Evolutionary conservation across 2,113 vertebrate species (phyloP), one percentile per base, ranked within the genome.

Genomic region (Galbula dea): DNA sequence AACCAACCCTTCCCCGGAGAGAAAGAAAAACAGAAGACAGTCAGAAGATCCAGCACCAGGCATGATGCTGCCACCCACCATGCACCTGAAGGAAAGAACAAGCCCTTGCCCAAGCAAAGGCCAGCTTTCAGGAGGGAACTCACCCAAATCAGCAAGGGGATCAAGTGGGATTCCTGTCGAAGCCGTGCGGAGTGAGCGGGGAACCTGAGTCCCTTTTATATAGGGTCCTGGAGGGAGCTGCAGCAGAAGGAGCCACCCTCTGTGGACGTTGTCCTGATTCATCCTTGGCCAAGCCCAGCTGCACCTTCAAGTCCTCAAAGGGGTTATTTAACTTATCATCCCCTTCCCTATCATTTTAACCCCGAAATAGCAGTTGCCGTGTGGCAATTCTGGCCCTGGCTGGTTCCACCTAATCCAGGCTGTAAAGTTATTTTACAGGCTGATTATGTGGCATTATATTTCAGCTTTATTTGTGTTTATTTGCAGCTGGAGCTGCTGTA

Each of bases 211-310:
- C 10, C 20, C 90, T 94, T 98, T 97, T 98, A 98, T 98, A 98
- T 98, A 97, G 94, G 88, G 73, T 78, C 92, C 84, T 32, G 30
- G 85, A 52, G 3, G 29, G 79, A 52, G 51, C 73, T 59, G 4
- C 7, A 16, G 45, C 58, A 76, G 41, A n/a, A 75, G 97, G 94
- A 93, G 90, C 90, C 96, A 72, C 95, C 93, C 84, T 94, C 12
- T 78, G 94, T 91, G 95, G 95, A 94, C 83, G 51, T 85, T 84
- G 92, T 72, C 66, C 90, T 97, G 97, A 97, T 96, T 97, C 96
- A 98, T 96, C 96, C 86, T 23, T 61, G 91, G 82, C 90, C 95
- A 78, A 91, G 66, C 88, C 74, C 96, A 82, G 92, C 87, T 95
- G 90, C 90, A 89, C 96, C 97, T 95, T 84, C 75, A 81, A 43